Evolutionary conservation across 2,113 vertebrate genomes (phyloP).

Genomic region (Scatophagus argus): DNA sequence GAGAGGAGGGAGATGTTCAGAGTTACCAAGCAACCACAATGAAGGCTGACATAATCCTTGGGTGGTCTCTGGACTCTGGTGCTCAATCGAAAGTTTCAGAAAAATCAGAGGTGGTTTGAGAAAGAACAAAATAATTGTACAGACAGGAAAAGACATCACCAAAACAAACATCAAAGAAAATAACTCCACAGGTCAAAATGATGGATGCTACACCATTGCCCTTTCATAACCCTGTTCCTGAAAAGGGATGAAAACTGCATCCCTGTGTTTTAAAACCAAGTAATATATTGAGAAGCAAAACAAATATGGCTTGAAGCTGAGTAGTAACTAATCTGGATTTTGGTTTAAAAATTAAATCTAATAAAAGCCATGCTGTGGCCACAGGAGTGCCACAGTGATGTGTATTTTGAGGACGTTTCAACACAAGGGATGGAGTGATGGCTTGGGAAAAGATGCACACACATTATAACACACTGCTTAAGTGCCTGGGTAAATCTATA

Average conservation of each 20-base stretch:
- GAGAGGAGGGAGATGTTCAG: conserved; percentile 4
- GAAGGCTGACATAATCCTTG: conserved; percentile 65
- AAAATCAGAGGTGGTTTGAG: conserved; percentile 66
- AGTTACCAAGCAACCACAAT: conserved; percentile 53
- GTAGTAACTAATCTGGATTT: conserved; percentile 48
- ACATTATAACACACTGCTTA: conserved; percentile 66
- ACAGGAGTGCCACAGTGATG: conserved; percentile 60
- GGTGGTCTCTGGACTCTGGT: conserved; percentile 58
- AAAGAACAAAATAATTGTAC: conserved; percentile 77
- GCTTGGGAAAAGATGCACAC: conserved; percentile 25
- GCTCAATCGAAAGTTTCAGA: conserved; percentile 67
- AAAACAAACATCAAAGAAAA: conserved; percentile 67
- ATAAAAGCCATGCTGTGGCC: conserved; percentile 65
- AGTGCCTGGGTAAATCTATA: not conserved
- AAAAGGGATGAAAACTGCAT: conserved; percentile 54
- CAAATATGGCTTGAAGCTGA: conserved; percentile 46
- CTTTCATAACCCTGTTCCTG: conserved; percentile 56
- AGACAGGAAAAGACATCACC: conserved; percentile 57
- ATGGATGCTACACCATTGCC: conserved; percentile 49
- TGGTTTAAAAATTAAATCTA: conserved; percentile 57
- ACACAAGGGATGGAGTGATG: conserved; percentile 50
- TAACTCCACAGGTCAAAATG: conserved; percentile 48
- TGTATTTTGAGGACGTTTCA: conserved; percentile 72
- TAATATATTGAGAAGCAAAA: conserved; percentile 41
- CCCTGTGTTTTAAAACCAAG: conserved; percentile 39